A percentile compares a stretch with the other conserved stretches of the same genome.
These are phyloP conservation scores for Dolichomitus sp. DNA, from an alignment of 2,888 invertebrate genomes.

Conservation along the genomic window DNA sequence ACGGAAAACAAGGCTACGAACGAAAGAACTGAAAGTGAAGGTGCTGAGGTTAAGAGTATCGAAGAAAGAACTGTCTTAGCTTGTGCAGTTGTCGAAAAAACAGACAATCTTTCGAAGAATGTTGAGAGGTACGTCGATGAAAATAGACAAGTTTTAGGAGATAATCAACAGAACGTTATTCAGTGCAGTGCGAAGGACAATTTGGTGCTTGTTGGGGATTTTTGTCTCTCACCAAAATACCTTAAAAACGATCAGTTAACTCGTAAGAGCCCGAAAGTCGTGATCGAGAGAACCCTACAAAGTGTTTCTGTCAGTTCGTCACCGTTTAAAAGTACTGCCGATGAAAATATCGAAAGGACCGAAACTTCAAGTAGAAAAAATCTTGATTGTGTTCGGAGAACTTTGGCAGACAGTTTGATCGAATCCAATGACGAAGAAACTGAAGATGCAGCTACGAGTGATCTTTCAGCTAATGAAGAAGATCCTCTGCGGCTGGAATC, in stretches of 20 bases:
- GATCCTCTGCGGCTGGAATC: slow-evolving; percentile 19
- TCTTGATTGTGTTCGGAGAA: slow-evolving; percentile 59
- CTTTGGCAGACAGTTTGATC: slow-evolving; percentile 39
- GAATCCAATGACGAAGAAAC: slow-evolving; percentile 39
- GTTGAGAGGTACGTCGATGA: not conserved
- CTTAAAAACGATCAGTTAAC: slow-evolving; percentile 65
- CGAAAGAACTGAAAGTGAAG: not conserved
- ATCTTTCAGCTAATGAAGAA: slow-evolving; percentile 47
- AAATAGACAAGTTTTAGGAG: not conserved
- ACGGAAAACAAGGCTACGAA: slow-evolving; percentile 7
- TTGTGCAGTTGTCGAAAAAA: not conserved
- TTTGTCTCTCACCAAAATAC: slow-evolving; percentile 58
- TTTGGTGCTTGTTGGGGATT: slow-evolving; percentile 22
- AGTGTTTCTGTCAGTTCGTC: slow-evolving; percentile 37
- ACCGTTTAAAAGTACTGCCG: not conserved
- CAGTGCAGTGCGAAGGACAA: slow-evolving; percentile 3
- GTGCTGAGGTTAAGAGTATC: not conserved
- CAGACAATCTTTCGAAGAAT: not conserved
- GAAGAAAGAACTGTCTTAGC: not conserved
- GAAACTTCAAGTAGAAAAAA: not conserved
- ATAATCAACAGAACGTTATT: not conserved
- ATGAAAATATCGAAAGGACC: not conserved
- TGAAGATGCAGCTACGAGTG: slow-evolving; percentile 21
- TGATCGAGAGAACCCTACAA: slow-evolving; percentile 72
- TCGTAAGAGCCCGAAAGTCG: slow-evolving; percentile 70